Percentiles rank a stretch among this genome's conserved stretches.
Evolutionary conservation across 2,113 vertebrate genomes (phyloP).

Genomic region (Hippocampus comes): DNA sequence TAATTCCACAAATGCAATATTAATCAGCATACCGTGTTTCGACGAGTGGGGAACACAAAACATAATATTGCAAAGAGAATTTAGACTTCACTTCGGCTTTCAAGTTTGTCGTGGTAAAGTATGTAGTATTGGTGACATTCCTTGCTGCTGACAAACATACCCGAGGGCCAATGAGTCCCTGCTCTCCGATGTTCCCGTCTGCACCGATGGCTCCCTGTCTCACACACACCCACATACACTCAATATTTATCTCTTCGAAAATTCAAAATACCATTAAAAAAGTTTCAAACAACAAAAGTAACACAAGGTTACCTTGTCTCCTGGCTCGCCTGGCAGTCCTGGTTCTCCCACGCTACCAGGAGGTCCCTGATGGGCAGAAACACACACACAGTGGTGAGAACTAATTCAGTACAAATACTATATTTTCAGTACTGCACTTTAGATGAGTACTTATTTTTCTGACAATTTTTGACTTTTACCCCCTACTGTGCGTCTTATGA

Average conservation of each 20-base stretch:
- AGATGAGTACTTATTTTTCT: neutral
- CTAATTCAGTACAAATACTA: neutral
- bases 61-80: too few species aligned
- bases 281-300: neutral
- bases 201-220: conserved; percentile 84
- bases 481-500: too few species aligned
- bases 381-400: neutral
- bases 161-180: conserved; percentile 85
- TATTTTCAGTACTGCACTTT: too few species aligned
- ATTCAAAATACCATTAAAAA: neutral
- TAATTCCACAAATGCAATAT: too few species aligned
- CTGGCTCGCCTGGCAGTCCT: conserved; percentile 85
- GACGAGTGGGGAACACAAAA: too few species aligned
- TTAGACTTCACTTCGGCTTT: too few species aligned
- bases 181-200: conserved; percentile 81
- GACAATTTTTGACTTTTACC: neutral
- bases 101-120: too few species aligned
- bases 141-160: conserved; percentile 64
- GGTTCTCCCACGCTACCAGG: conserved; percentile 76
- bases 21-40: too few species aligned
- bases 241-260: neutral
- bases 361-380: conserved; percentile 75
- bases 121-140: neutral
- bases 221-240: conserved; percentile 6
- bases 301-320: conserved; percentile 78